Conservation (phyloP, 2,113 vertebrate genomes). For the Poeciliopsis turrubarensis region DNA sequence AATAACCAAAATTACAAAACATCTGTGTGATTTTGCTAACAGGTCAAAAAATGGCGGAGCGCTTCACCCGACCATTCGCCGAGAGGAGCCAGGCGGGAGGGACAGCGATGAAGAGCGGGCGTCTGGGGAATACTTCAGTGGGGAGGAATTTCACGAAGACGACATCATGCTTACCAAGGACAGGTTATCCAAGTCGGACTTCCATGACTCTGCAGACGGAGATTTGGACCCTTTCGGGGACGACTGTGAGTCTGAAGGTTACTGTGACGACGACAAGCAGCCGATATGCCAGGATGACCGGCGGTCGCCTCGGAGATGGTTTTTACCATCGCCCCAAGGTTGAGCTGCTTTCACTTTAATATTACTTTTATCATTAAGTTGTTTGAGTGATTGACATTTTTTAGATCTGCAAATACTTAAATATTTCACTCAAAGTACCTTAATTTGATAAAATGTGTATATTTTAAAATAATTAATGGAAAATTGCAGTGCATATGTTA, state of each 20-base stretch:
- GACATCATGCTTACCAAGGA: conserved; percentile 85
- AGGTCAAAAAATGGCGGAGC: conserved; percentile 87
- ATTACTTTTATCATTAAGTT: background rate
- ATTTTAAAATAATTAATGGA: background rate
- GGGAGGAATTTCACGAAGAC: conserved; percentile 90
- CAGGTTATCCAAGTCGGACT: conserved; percentile 75
- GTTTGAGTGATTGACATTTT: background rate
- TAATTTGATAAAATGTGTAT: background rate
- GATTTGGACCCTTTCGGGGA: conserved; percentile 81
- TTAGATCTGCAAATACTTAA: background rate
- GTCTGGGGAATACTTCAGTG: conserved; percentile 88
- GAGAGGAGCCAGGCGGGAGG: conserved; percentile 75
- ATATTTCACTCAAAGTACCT: background rate
- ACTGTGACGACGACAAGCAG: conserved; percentile 88
- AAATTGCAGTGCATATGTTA: background rate
- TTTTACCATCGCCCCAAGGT: conserved; percentile 91
- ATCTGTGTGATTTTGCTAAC: background rate
- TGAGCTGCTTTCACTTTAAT: background rate
- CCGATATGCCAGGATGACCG: conserved; percentile 80
- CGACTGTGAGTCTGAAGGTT: conserved; percentile 82
- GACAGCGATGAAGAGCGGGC: conserved; percentile 84
- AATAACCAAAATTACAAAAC: background rate
- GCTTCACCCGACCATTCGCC: conserved; percentile 83
- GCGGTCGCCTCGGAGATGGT: conserved; percentile 87
- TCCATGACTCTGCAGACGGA: conserved; percentile 68